Evolutionary conservation across 53 echinoderm and acorn worm species (phyloP), one percentile per base, ranked within the genome.

Genomic region (Paracentrotus lividus): DNA sequence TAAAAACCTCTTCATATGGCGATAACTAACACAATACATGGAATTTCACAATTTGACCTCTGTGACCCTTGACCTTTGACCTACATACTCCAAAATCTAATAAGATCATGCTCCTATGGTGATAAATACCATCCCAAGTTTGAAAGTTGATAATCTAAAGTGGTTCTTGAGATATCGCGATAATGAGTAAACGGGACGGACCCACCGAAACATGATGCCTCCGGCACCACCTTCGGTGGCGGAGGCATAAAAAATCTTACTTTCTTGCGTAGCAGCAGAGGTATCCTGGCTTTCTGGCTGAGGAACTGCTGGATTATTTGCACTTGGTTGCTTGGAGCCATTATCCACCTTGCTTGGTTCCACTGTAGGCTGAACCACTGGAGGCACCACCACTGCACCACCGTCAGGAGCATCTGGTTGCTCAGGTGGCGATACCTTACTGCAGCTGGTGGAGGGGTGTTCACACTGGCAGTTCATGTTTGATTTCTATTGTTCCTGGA

Each of bases 271-370:
- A 27, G 69, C 2, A 31, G 76, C 72, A 29, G 76, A 16, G 18
- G 49, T 10, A 24, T 72, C 90, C 23, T 90, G 72, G 52, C 33
- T 90, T 27, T 90, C 90, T 32, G 72, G 49, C 33, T 45, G 49
- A 52, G 90, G 47, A 32, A 76, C 54, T 77, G 58, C 55, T 38
- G 56, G 92, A 23, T 33, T 81, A 92, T 81, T 92, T 78, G 92
- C 92, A 92, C 78, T 92, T 77, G 84, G 38, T 55, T 78, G 61
- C 21, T 78, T 56, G 36, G 56, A 10, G 34, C 13, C 84, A 81
- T 52, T 59, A 1, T 88, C 78, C 43, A 52, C 58, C 20, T 86
- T n/a, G 33, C 43, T 86, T 20, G 42, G 32, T 38, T 86, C 55
- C 5, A 57, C 18, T 20, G 47, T 44, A 6, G 42, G 47, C 5